These are phyloP conservation scores for Frieseomelitta varia DNA, from an alignment of 1,140 invertebrate species.

Conservation along the genomic window DNA sequence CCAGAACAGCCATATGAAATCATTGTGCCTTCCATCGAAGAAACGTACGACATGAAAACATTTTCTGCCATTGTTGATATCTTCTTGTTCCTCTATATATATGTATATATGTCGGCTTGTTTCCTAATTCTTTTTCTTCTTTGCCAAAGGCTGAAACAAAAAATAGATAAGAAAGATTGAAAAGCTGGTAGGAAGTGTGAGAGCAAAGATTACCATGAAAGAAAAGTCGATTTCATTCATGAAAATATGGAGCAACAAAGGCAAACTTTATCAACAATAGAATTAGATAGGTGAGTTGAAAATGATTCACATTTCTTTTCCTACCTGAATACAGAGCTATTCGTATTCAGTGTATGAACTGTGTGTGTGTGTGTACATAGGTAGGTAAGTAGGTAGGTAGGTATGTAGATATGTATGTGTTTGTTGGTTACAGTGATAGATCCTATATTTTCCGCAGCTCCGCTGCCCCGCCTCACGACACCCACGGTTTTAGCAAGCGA, in stretches of 20 bases:
- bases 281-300: not conserved
- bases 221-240: not conserved
- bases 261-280: not conserved
- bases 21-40: conserved; percentile 5
- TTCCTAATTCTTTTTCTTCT: not conserved
- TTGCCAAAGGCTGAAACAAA: not conserved
- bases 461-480: not conserved
- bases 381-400: too few species aligned
- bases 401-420: too few species aligned
- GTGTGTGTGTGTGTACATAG: too few species aligned
- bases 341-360: not conserved
- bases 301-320: not conserved
- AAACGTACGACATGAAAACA: conserved; percentile 65
- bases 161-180: not conserved
- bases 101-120: too few species aligned
- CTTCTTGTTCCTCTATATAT: not conserved
- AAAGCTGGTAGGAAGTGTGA: not conserved
- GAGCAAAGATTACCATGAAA: not conserved
- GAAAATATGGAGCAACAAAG: not conserved
- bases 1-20: conserved; percentile 76
- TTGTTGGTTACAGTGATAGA: not conserved
- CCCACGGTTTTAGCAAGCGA: not conserved
- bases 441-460: not conserved
- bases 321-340: not conserved
- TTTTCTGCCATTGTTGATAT: conserved; percentile 47